These are phyloP conservation scores for Littorina saxatilis DNA, from an alignment of 1,140 invertebrate species.

Conservation along the genomic window DNA sequence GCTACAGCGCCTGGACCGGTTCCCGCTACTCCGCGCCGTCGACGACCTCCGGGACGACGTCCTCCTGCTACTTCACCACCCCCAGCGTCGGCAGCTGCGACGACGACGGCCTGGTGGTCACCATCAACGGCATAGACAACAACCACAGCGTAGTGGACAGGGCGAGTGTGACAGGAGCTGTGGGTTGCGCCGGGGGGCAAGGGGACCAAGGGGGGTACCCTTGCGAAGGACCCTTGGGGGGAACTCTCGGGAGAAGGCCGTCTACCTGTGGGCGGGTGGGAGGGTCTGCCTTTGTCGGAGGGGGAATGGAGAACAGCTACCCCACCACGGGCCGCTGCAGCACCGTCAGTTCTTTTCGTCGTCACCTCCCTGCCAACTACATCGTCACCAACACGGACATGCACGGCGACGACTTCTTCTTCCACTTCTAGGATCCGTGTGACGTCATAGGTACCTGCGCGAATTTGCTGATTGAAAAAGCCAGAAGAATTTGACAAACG, in stretches of 20 bases:
- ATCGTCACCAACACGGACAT: conserved; percentile 39
- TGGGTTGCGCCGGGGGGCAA: neutral
- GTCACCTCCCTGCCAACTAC: conserved; percentile 41
- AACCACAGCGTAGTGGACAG: conserved; percentile 5
- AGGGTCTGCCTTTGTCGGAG: neutral
- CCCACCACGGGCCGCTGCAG: conserved; percentile 34
- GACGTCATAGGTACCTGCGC: too few species aligned
- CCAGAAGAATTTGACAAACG: too few species aligned
- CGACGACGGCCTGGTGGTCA: conserved; percentile 29
- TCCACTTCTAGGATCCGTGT: conserved; percentile 26
- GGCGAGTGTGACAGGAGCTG: neutral
- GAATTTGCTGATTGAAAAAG: too few species aligned
- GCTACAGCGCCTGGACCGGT: conserved; percentile 37
- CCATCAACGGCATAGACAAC: neutral
- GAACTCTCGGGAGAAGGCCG: neutral
- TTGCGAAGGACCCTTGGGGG: too few species aligned
- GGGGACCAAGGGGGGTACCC: neutral
- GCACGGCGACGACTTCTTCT: conserved; percentile 39
- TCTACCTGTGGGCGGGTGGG: neutral
- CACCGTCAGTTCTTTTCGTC: conserved; percentile 39
- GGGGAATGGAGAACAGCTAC: conserved; percentile 7
- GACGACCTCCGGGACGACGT: neutral
- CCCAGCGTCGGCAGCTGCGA: conserved; percentile 21
- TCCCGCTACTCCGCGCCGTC: conserved; percentile 24
- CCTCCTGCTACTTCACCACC: conserved; percentile 39